Evolutionary conservation across 2,113 vertebrate genomes (phyloP).

Genomic region (Zosterops lateralis): DNA sequence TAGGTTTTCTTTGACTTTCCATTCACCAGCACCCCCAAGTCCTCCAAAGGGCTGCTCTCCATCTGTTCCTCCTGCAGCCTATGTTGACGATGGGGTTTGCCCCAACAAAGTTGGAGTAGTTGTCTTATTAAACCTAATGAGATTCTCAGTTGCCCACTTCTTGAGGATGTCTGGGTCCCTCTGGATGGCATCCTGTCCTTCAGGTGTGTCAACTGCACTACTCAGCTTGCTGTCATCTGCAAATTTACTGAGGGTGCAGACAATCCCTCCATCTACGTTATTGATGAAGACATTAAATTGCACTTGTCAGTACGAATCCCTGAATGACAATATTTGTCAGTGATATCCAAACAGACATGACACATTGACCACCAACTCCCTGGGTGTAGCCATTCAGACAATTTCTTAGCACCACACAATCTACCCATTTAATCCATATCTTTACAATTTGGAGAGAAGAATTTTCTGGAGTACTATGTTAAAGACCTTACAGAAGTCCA

Average conservation of each 20-base stretch:
- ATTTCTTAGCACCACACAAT: not conserved
- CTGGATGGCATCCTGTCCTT: not conserved
- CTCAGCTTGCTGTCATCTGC: not conserved
- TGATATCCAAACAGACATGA: not conserved
- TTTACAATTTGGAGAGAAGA: not conserved
- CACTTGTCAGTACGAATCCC: rapidly evolving
- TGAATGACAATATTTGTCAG: not conserved
- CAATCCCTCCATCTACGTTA: rapidly evolving
- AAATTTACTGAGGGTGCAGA: not conserved
- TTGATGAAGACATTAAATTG: not conserved
- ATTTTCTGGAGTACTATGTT: too few relatives aligned
- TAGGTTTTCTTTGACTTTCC: not conserved
- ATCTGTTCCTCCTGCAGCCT: not conserved
- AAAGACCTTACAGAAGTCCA: not conserved
- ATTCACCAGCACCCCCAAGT: not conserved
- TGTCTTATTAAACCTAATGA: not conserved
- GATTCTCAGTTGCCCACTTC: not conserved
- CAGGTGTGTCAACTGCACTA: not conserved
- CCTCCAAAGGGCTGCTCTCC: not conserved
- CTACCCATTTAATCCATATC: not conserved
- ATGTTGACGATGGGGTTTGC: rapidly evolving
- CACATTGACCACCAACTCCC: not conserved
- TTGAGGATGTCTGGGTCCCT: not conserved
- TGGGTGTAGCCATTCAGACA: not conserved
- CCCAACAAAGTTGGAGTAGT: not conserved